phyloP scores from a whole-genome alignment of 1,140 invertebrate species.

The Bombus polaris region DNA sequence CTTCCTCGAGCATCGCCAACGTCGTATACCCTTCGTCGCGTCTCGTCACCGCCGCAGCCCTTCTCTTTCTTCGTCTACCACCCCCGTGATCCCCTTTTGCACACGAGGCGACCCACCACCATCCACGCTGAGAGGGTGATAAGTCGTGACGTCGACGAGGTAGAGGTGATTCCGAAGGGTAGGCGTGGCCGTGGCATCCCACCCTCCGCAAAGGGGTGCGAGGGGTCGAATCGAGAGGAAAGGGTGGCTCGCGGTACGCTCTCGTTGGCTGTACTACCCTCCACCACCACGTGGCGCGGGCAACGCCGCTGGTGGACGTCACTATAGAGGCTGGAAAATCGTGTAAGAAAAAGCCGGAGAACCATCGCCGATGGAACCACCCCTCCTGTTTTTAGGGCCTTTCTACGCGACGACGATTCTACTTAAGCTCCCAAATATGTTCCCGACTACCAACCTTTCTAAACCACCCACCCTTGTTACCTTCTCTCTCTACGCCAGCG shows the following conservation, averaged over 20 bases:
- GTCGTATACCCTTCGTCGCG: slow-evolving; percentile 11
- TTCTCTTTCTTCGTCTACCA: too few relatives aligned
- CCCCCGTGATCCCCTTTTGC: slow-evolving; percentile 14
- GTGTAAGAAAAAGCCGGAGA: slow-evolving; percentile 74
- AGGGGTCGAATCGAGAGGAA: slow-evolving; percentile 61
- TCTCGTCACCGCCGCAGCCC: neutral
- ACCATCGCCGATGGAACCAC: slow-evolving; percentile 55
- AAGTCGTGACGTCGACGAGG: slow-evolving; percentile 80
- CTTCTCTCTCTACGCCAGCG: neutral
- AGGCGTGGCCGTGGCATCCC: slow-evolving; percentile 74
- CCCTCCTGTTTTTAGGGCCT: slow-evolving; percentile 28
- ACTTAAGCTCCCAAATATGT: slow-evolving; percentile 54
- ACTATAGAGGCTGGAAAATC: slow-evolving; percentile 65
- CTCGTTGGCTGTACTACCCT: slow-evolving; percentile 75
- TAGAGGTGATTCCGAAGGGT: slow-evolving; percentile 72
- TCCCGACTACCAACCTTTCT: neutral
- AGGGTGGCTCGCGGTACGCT: slow-evolving; percentile 73
- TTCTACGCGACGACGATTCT: slow-evolving; percentile 47
- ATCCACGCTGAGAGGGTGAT: slow-evolving; percentile 77
- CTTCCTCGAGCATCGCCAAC: slow-evolving; percentile 55
- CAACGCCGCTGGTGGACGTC: slow-evolving; percentile 52
- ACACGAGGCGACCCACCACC: slow-evolving; percentile 36
- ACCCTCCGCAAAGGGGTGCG: slow-evolving; percentile 69
- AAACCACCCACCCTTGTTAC: neutral
- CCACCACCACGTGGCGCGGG: slow-evolving; percentile 67